Percentiles rank a stretch among this genome's conserved stretches.
Evolutionary conservation across 1,140 invertebrate genomes (phyloP).

Genomic region (Temnothorax nylanderi): DNA sequence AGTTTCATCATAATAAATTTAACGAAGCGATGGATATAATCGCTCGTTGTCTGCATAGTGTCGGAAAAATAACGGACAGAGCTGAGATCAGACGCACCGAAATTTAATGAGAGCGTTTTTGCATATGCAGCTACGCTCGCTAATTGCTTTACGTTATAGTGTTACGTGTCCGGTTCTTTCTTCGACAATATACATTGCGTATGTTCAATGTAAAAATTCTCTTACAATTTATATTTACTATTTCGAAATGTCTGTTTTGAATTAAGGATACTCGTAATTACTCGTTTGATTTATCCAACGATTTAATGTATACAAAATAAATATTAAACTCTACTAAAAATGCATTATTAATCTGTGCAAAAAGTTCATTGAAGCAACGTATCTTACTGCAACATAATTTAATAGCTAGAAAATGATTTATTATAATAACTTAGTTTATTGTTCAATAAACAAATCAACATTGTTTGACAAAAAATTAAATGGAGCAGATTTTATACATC

Average conservation of each 20-base stretch:
- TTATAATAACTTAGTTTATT: neutral
- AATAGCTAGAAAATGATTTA: neutral
- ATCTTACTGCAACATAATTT: neutral
- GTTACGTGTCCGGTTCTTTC: neutral
- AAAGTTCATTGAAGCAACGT: neutral
- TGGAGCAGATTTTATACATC: neutral
- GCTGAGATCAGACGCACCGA: conserved; percentile 32
- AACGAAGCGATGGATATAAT: conserved; percentile 34
- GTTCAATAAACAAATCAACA: neutral
- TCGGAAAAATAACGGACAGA: conserved; percentile 30
- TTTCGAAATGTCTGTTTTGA: neutral
- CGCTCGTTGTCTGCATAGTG: neutral
- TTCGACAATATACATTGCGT: neutral
- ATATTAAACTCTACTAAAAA: neutral
- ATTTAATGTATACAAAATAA: neutral
- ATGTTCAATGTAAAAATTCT: neutral
- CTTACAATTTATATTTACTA: neutral
- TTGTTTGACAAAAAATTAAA: neutral
- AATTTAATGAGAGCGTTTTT: conserved; percentile 52
- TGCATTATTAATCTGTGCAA: neutral
- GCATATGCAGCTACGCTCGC: conserved; percentile 5
- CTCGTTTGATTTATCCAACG: neutral
- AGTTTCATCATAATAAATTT: conserved; percentile 65
- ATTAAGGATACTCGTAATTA: neutral
- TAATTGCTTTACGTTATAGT: conserved; percentile 44